A percentile compares a stretch with the other conserved stretches of the same genome.
Conservation (phyloP, 2,888 invertebrate species). For the Macaria liturata region DNA sequence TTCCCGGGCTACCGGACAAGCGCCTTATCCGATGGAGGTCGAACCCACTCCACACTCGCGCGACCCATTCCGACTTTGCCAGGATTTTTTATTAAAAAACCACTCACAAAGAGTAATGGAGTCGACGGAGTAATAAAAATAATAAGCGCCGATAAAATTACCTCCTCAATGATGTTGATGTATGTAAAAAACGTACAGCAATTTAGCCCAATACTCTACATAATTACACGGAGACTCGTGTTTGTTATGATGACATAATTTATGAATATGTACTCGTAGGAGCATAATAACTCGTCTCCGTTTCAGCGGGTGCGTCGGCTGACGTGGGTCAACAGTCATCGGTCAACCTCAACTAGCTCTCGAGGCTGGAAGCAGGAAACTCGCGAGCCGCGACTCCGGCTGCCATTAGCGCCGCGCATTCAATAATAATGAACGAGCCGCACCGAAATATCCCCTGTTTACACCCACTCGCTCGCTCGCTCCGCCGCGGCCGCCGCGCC, state of each 20-base stretch:
- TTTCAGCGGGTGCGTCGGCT: slow-evolving; percentile 6
- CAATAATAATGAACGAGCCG: slow-evolving; percentile 82
- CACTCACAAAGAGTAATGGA: slow-evolving; percentile 6
- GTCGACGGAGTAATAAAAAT: slow-evolving; percentile 13
- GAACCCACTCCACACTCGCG: slow-evolving; percentile 33
- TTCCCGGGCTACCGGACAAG: slow-evolving; percentile 60
- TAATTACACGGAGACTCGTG: slow-evolving; percentile 9
- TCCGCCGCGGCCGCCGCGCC: slow-evolving; percentile 46
- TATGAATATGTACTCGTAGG: slow-evolving; percentile 8
- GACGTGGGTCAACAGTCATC: slow-evolving; percentile 33
- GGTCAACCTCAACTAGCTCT: slow-evolving; percentile 37
- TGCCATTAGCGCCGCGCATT: slow-evolving; percentile 79
- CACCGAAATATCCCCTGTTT: slow-evolving; percentile 82
- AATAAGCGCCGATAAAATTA: slow-evolving; percentile 12
- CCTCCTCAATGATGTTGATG: slow-evolving; percentile 10
- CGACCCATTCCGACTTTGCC: slow-evolving; percentile 19
- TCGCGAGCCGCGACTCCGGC: slow-evolving; percentile 54
- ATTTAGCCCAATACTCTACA: slow-evolving; percentile 9
- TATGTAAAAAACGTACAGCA: slow-evolving; percentile 18
- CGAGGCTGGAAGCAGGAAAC: slow-evolving; percentile 35
- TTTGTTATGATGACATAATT: slow-evolving; percentile 17
- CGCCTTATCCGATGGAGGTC: slow-evolving; percentile 68
- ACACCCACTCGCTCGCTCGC: slow-evolving; percentile 79
- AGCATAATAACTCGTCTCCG: slow-evolving; percentile 13
- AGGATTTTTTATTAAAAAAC: slow-evolving; percentile 3